Base-by-base conservation (phyloP, 1,140 invertebrate species). In the Scylla paramamosain region DNA sequence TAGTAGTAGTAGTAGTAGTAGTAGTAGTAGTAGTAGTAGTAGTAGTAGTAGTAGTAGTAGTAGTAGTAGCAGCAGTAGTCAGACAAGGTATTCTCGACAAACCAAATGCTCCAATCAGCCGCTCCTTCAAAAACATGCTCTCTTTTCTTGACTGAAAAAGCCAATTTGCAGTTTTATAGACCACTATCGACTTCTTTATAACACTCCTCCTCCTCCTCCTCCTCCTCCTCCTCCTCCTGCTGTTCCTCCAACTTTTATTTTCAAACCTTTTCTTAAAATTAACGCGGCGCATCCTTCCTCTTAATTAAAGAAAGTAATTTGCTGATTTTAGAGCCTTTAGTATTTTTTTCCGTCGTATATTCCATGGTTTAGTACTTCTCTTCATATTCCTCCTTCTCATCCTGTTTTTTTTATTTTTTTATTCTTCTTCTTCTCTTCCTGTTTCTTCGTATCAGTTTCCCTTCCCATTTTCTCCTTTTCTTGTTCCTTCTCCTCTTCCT, bases 141-240 rank as follows among this genome's bases (percentile, higher is more conserved):
- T n/a, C n/a, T 77, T n/a, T 77, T 77, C 67, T 77, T 77, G 20
- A n/a, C 67, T 77, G 67, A 77, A n/a, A 77, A 77, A 77, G 20
- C 67, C 67, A 77, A 77, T 77, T 77, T 77, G 67, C 67, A 77
- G 67, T 77, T 77, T 77, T 77, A 77, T n/a, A n/a, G 67, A 25
- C 67, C 67, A n/a, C 25, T 77, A n/a, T n/a, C 25, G 67, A 77
- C 67, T 77, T n/a, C 67, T n/a, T 77, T n/a, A n/a, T 7, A 25
- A 7, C n/a, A 7, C 67, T 77, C n/a, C 20, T n/a, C 25, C 1
- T 7, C 67, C 67, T 25, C 20, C 67, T 77, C 8, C 25, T 77
- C 67, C 67, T 77, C 67, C 16, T n/a, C 16, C 67, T 77, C 6
- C 67, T 20, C 20, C 67, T 77, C 67, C n/a, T 77, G 20, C 67